Conservation (phyloP, 1,140 invertebrate species). For the Drosophila neocordata region DNA sequence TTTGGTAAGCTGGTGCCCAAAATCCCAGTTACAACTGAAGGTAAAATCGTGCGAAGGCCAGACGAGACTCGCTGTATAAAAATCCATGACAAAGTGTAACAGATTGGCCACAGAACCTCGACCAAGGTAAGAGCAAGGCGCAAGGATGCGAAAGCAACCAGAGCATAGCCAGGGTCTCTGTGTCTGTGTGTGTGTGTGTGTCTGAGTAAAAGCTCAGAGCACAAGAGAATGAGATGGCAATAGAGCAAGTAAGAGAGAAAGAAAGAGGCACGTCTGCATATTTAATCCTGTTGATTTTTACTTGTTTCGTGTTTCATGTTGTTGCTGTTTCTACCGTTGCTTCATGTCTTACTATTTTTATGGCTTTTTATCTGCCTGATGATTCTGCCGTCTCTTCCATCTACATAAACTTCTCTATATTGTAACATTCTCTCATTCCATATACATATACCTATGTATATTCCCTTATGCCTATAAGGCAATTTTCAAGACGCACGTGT, state of each 20-base stretch:
- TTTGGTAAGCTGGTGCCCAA: conserved; percentile 28
- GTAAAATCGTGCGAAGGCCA: conserved; percentile 59
- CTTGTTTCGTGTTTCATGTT: conserved; percentile 56
- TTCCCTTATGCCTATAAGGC: not conserved
- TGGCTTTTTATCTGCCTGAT: conserved; percentile 58
- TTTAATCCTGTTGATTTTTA: conserved; percentile 81
- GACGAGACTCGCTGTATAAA: conserved; percentile 34
- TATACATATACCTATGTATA: conserved; percentile 3
- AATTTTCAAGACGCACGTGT: conserved; percentile 14
- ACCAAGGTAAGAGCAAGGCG: conserved; percentile 28
- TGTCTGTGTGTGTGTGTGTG: conserved; percentile 30
- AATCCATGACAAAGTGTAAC: conserved; percentile 72
- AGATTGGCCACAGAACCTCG: conserved; percentile 62
- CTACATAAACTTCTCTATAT: conserved; percentile 3
- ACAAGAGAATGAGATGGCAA: conserved; percentile 19
- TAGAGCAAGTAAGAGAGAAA: conserved; percentile 5
- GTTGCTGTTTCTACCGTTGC: conserved; percentile 25
- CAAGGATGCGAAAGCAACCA: conserved; percentile 21
- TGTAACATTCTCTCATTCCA: not conserved
- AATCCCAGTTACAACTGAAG: conserved; percentile 52
- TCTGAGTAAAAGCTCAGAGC: conserved; percentile 49
- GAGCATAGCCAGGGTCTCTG: not conserved
- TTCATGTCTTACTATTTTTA: conserved; percentile 52
- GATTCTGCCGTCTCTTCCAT: conserved; percentile 39
- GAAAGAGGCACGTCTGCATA: conserved; percentile 58